Evolutionary conservation across 2,888 invertebrate species (phyloP).

Genomic region (Plagodis dolabraria): DNA sequence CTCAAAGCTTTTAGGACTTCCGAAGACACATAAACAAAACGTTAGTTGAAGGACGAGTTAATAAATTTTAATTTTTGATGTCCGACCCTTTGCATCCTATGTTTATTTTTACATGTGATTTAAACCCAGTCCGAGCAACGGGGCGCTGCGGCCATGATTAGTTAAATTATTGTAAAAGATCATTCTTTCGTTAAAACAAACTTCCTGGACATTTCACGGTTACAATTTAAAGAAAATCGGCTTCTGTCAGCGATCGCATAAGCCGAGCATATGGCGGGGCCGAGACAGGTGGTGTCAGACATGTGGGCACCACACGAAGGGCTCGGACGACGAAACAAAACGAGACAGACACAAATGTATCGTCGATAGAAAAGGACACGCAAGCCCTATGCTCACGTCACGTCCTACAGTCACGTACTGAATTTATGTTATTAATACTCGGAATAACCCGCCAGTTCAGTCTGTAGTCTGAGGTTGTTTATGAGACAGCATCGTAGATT

Average conservation of each 20-base stretch:
- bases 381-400: slow-evolving; percentile 43
- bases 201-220: slow-evolving; percentile 67
- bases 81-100: slow-evolving; percentile 41
- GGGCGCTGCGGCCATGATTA: slow-evolving; percentile 31
- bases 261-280: slow-evolving; percentile 54
- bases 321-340: slow-evolving; percentile 63
- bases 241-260: slow-evolving; percentile 42
- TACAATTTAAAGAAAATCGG: slow-evolving; percentile 42
- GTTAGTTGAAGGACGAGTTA: slow-evolving; percentile 46
- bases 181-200: slow-evolving; percentile 38
- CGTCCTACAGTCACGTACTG: slow-evolving; percentile 44
- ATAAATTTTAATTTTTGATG: slow-evolving; percentile 45
- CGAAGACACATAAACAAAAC: slow-evolving; percentile 56
- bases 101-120: slow-evolving; percentile 42
- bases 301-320: slow-evolving; percentile 69
- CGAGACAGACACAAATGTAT: slow-evolving; percentile 50
- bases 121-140: slow-evolving; percentile 42
- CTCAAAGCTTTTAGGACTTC: slow-evolving; percentile 65
- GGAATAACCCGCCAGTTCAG: slow-evolving; percentile 59
- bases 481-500: slow-evolving; percentile 39
- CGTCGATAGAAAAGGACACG: slow-evolving; percentile 58
- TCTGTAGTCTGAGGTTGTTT: slow-evolving; percentile 41
- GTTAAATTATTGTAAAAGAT: slow-evolving; percentile 32
- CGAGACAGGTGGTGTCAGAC: slow-evolving; percentile 72
- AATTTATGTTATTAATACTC: slow-evolving; percentile 65